A percentile compares a stretch with the other conserved stretches of the same genome.
Conservation (phyloP, 2,888 invertebrate species). For the Diabrotica balteata region DNA sequence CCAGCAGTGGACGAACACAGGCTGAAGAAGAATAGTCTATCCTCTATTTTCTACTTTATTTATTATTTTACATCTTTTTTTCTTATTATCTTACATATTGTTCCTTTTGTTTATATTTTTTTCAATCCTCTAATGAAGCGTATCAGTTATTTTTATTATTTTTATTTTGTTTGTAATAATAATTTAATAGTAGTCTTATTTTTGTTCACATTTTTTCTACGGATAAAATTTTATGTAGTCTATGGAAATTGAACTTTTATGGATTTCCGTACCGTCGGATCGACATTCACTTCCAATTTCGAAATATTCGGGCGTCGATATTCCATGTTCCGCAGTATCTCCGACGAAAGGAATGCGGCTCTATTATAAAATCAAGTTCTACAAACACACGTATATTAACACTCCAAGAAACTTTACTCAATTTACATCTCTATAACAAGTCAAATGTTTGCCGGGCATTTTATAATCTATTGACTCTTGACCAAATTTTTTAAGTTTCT, state of each 20-base stretch:
- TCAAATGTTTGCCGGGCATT: slow-evolving; percentile 53
- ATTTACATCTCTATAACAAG: slow-evolving; percentile 60
- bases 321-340: slow-evolving; percentile 27
- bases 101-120: too few relatives aligned
- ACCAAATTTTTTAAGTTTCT: slow-evolving; percentile 43
- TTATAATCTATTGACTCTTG: slow-evolving; percentile 52
- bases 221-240: too few relatives aligned
- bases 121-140: too few relatives aligned
- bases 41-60: too few relatives aligned
- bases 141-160: too few relatives aligned
- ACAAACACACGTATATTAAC: slow-evolving; percentile 61
- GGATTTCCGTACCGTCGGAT: slow-evolving; percentile 11
- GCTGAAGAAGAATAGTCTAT: too few relatives aligned
- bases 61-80: too few relatives aligned
- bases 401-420: slow-evolving; percentile 53
- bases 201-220: too few relatives aligned
- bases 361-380: slow-evolving; percentile 62
- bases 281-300: slow-evolving; percentile 32
- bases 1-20: too few relatives aligned
- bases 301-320: slow-evolving; percentile 25
- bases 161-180: too few relatives aligned
- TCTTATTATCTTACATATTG: too few relatives aligned
- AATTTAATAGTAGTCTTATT: too few relatives aligned
- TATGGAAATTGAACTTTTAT: not conserved
- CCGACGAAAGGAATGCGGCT: slow-evolving; percentile 56